A percentile compares a stretch with the other conserved stretches of the same genome.
Evolutionary conservation across 2,113 vertebrate species (phyloP).

Genomic region (Conger conger): DNA sequence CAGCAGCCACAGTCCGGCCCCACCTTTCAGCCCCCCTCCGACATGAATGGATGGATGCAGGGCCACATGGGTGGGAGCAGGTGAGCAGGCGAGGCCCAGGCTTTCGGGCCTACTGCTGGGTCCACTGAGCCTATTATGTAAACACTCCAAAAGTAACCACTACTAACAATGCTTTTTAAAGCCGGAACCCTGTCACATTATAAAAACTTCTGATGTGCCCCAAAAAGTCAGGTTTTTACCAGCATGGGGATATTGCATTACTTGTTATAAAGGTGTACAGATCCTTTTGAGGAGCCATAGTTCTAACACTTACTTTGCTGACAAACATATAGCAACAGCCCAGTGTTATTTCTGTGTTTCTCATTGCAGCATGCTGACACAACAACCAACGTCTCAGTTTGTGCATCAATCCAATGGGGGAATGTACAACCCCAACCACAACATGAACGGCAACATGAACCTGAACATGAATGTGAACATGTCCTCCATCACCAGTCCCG

Average conservation of each 20-base stretch:
- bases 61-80: constrained; percentile 76
- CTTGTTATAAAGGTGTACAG: background rate
- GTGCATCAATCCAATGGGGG: constrained; percentile 80
- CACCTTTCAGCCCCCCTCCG: constrained; percentile 74
- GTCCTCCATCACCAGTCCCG: constrained; percentile 78
- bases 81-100: constrained; percentile 49
- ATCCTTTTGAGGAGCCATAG: background rate
- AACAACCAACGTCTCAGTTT: constrained; percentile 81
- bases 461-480: constrained; percentile 84
- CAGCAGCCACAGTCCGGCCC: constrained; percentile 78
- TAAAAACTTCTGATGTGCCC: no score
- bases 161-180: no score
- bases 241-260: background rate
- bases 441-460: constrained; percentile 59
- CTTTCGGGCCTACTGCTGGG: background rate
- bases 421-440: constrained; percentile 69
- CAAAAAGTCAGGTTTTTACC: no score
- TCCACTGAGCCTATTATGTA: background rate
- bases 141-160: background rate
- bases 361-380: constrained; percentile 76
- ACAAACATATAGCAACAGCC: background rate
- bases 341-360: constrained; percentile 19
- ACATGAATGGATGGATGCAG: constrained; percentile 82
- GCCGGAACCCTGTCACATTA: no score
- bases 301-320: background rate